Evolutionary conservation across 1,140 invertebrate species (phyloP).

Genomic region (Lerema accius): DNA sequence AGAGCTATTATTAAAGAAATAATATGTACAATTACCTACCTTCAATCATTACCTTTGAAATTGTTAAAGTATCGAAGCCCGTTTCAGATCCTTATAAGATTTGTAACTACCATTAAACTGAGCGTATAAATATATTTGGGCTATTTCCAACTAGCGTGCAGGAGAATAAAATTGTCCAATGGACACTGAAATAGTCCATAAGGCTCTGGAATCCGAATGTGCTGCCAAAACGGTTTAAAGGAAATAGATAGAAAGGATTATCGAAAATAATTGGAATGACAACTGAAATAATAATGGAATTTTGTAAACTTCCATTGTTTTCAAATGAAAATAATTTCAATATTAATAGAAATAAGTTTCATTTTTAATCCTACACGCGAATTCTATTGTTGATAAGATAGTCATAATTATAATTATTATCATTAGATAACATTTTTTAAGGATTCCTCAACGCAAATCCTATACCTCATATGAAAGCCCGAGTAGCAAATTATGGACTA

Average conservation of each 20-base stretch:
- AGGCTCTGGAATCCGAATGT: conserved; percentile 6
- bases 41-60: conserved; percentile 25
- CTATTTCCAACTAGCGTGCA: conserved; percentile 28
- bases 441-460: conserved; percentile 94
- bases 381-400: too few species aligned
- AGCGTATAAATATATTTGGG: conserved; percentile 31
- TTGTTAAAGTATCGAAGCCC: neutral
- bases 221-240: conserved; percentile 29
- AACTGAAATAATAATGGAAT: conserved; percentile 31
- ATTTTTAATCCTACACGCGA: too few species aligned
- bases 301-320: too few species aligned
- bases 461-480: conserved; percentile 89
- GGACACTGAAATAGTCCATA: conserved; percentile 22
- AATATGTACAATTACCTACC: conserved; percentile 3
- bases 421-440: too few species aligned
- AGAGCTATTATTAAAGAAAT: too few species aligned
- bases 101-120: conserved; percentile 19
- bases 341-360: too few species aligned
- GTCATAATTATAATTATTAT: too few species aligned
- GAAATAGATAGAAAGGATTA: conserved; percentile 17
- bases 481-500: conserved; percentile 95
- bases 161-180: conserved; percentile 24
- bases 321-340: too few species aligned
- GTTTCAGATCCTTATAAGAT: conserved; percentile 17
- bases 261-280: conserved; percentile 14